These are phyloP conservation scores for Proisotoma minuta DNA, from an alignment of 2,888 invertebrate genomes.

Conservation along the genomic window DNA sequence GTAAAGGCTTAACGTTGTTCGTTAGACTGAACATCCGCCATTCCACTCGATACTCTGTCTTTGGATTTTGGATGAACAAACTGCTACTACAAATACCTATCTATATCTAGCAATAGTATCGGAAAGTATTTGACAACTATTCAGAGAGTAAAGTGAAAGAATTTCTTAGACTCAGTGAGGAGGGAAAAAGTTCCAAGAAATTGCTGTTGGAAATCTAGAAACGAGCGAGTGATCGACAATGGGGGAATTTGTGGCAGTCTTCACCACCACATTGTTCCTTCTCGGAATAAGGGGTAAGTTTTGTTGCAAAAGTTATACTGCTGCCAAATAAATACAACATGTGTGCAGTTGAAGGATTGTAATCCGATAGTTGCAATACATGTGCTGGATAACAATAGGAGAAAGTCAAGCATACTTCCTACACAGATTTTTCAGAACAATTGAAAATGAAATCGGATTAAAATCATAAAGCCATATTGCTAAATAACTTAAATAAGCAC, in stretches of 20 bases:
- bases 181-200: neutral
- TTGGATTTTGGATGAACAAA: neutral
- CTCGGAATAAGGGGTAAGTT: constrained; percentile 45
- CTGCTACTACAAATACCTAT: neutral
- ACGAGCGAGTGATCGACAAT: constrained; percentile 29
- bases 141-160: neutral
- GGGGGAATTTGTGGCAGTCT: constrained; percentile 40
- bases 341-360: no score
- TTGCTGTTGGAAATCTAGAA: neutral
- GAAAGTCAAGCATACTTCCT: no score
- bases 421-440: no score
- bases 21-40: constrained; percentile 13
- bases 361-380: no score
- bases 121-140: neutral
- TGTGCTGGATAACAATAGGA: no score
- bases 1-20: constrained; percentile 1
- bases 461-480: no score
- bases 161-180: neutral
- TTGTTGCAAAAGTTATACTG: constrained; percentile 18
- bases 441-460: no score
- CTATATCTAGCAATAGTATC: neutral
- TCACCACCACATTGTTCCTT: constrained; percentile 43
- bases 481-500: no score
- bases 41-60: neutral
- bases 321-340: neutral